Base-by-base conservation (phyloP, 2,888 invertebrate species). In the Drosophila anceps region DNA sequence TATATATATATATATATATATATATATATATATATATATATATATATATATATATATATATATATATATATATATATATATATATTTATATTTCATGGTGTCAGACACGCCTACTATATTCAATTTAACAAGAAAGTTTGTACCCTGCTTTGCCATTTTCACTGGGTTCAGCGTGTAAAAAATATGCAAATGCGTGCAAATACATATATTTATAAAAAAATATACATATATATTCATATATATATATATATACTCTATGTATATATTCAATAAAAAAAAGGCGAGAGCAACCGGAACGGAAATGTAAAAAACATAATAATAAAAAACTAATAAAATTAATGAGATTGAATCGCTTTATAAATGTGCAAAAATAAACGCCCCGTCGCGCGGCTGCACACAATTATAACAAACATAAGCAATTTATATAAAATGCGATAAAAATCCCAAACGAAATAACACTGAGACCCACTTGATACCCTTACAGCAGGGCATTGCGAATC, bases 241-340 rank as follows among this genome's bases (percentile, higher is more conserved):
- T 37, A 46, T 27, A 46, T 7, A 8, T 27, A 46, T 15, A 27
- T 9, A 12, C 27, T 44, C 6, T 24, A 44, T 24, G 6, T 7
- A 20, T 44, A 37, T 6, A 67, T 64, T 68, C 55, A 64, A 55
- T 69, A 48, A 48, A 69, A 64, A 46, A 46, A n/a, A n/a, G 33
- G 15, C 39, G 43, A 54, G 54, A 61, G 24, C 35, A 24, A n/a
- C n/a, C 44, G 51, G 39, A 70, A 60, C 67, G 68, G 68, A 76
- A 69, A 71, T 75, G 63, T 58, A 41, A 37, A 71, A 68, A 39
- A 27, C 37, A 53, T 29, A 54, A 46, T 31, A 41, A 68, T 50
- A 70, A 63, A 58, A 75, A 83, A 78, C 78, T 81, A 78, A 88
- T 81, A 60, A 86, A 75, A 87, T 87, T 76, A 79, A 84, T 73